A percentile compares a stretch with the other conserved stretches of the same genome.
phyloP scores from a whole-genome alignment of 1,140 invertebrate genomes.

The Bradynema listronoti region DNA sequence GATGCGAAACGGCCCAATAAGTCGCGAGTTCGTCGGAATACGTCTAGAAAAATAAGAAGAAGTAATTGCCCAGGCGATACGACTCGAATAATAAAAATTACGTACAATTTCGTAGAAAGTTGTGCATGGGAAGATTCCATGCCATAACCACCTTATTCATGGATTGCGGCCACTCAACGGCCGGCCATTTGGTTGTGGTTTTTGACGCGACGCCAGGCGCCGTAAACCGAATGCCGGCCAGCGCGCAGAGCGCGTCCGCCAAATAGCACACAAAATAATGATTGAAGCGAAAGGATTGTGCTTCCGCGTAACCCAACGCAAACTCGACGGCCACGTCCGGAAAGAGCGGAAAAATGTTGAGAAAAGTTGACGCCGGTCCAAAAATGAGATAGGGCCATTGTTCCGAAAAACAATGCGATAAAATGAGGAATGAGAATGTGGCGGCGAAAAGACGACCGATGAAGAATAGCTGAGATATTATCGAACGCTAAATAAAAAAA shows the following conservation, averaged over 20 bases:
- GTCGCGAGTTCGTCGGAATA: constrained; percentile 9
- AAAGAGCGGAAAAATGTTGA: no score
- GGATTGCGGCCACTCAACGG: constrained; percentile 31
- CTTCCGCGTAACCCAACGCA: no score
- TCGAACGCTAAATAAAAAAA: no score
- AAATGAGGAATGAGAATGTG: no score
- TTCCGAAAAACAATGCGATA: no score
- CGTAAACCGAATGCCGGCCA: constrained; percentile 12
- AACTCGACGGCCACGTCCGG: no score
- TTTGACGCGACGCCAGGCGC: background rate
- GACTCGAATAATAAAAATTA: background rate
- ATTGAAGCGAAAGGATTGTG: constrained; percentile 34
- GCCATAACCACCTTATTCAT: constrained; percentile 29
- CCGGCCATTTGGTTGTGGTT: constrained; percentile 14
- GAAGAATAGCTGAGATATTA: no score
- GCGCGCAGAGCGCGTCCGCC: constrained; percentile 11
- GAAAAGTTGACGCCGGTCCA: no score
- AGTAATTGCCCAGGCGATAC: constrained; percentile 1
- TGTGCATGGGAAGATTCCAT: constrained; percentile 38
- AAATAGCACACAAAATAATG: constrained; percentile 37
- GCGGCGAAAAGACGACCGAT: no score
- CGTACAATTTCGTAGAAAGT: constrained; percentile 36
- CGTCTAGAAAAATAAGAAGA: constrained; percentile 18
- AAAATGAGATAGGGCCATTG: no score
- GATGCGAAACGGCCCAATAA: constrained; percentile 12